phyloP scores from a whole-genome alignment of 2,888 invertebrate genomes.

The Erynnis tages region DNA sequence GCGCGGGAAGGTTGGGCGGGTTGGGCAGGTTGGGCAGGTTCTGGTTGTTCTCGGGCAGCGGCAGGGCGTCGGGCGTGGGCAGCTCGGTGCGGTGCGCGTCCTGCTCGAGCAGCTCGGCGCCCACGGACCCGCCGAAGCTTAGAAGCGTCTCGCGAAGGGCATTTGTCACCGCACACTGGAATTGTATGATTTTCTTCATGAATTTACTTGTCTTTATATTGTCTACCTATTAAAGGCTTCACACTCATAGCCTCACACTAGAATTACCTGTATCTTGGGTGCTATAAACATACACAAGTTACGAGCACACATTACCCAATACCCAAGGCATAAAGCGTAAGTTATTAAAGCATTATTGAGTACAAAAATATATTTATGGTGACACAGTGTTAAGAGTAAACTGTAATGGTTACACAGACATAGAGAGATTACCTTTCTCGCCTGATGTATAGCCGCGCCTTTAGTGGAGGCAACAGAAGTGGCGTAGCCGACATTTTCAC shows the following conservation, averaged over 20 bases:
- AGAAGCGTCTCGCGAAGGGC: slow-evolving; percentile 70
- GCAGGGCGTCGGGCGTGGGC: slow-evolving; percentile 5
- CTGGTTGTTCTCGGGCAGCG: slow-evolving; percentile 50
- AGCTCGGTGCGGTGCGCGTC: slow-evolving; percentile 41
- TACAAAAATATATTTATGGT: too few species aligned
- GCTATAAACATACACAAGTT: too few species aligned
- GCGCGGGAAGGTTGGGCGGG: slow-evolving; percentile 39
- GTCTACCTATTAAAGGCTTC: too few species aligned
- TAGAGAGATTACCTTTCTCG: slow-evolving; percentile 59
- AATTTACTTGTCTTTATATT: too few species aligned
- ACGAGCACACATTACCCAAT: too few species aligned
- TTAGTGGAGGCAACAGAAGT: slow-evolving; percentile 59
- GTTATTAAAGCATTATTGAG: too few species aligned
- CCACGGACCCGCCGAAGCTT: slow-evolving; percentile 69
- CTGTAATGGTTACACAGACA: too few species aligned
- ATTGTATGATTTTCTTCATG: slow-evolving; percentile 3
- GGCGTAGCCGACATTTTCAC: slow-evolving; percentile 75
- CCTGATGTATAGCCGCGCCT: slow-evolving; percentile 69
- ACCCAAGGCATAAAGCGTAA: not conserved
- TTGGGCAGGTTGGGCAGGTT: slow-evolving; percentile 46
- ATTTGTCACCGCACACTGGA: slow-evolving; percentile 72
- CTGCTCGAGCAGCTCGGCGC: slow-evolving; percentile 56
- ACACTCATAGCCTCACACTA: too few species aligned
- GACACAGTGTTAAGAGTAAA: too few species aligned
- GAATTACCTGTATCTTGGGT: too few species aligned